These are phyloP conservation scores for Microtus ochrogaster DNA, from an alignment of 2,113 vertebrate genomes.

Conservation along the genomic window DNA sequence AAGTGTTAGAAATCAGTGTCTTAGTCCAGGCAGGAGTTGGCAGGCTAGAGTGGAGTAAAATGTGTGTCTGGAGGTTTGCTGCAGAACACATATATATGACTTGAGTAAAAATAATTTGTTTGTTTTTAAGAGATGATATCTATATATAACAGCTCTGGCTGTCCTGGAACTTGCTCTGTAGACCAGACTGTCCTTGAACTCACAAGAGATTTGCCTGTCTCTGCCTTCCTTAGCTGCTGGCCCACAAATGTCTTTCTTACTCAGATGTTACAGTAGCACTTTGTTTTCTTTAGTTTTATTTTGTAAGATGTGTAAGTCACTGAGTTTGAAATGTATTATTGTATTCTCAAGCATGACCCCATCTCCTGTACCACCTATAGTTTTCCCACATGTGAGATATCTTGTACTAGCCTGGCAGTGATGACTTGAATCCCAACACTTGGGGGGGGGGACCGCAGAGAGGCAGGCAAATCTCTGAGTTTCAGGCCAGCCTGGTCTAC, in stretches of 20 bases:
- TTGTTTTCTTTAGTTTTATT: background rate
- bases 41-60: background rate
- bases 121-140: too few relatives aligned
- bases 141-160: too few relatives aligned
- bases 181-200: background rate
- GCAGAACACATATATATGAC: background rate
- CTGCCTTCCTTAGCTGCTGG: background rate
- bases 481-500: background rate
- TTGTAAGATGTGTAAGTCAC: background rate
- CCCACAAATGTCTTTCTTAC: background rate
- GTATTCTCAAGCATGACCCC: background rate
- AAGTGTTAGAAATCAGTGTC: background rate
- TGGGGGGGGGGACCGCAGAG: background rate
- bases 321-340: background rate
- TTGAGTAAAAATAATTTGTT: background rate
- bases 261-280: background rate
- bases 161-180: background rate
- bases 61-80: background rate
- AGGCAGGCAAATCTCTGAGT: background rate
- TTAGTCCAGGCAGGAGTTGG: background rate
- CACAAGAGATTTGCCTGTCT: background rate
- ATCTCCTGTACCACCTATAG: background rate
- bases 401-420: background rate
- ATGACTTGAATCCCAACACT: background rate
- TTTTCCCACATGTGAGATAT: background rate